Base-by-base conservation (phyloP, 2,797 vertebrate species). In the Graptemys geographica region DNA sequence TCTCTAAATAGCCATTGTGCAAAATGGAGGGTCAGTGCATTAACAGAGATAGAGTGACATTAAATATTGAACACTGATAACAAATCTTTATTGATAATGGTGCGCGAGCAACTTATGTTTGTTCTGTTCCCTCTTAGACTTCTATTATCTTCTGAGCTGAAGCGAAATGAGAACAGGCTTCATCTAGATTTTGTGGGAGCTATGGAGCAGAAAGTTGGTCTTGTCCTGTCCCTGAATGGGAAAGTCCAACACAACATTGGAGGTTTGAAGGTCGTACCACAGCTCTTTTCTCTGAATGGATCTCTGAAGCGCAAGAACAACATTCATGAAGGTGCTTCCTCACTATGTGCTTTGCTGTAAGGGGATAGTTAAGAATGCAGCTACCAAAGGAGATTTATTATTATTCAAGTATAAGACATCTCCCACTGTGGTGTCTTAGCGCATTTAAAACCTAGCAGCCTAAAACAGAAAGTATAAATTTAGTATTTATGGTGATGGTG, bases 191-290 rank as follows among this genome's bases (percentile, higher is more conserved):
- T 98, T 83, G 28, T 51, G 84, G 97, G 95, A 72, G 87, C 95
- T 3, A 95, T 87, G n/a, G 97, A 97, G 74, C 91, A 88, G 86
- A 97, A 96, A 89, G 84, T 15, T 37, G 97, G 98, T 79, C 87
- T 98, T 47, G 89, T 95, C 91, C 86, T 99, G 90, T 97, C 97
- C 53, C 74, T 99, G 41, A 96, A 87, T 9, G 98, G 98, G 81
- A 97, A 97, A 79, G 76, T 98, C 79, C 98, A 94, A 76, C 98
- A 99, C 95, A 98, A 98, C 5, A 90, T 99, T 92, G 86, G 94
- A 74, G 91, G 41, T 84, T 95, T 99, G 41, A 25, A 92, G 25
- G 21, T 90, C 69, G 52, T 99, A 74, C 98, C 99, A 81, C 89
- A 49, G 19, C 92, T 96, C 57, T 91, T 99, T 85, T 97, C 96